phyloP scores from a whole-genome alignment of 2,888 invertebrate genomes.

The Drosophila meridiana region DNA sequence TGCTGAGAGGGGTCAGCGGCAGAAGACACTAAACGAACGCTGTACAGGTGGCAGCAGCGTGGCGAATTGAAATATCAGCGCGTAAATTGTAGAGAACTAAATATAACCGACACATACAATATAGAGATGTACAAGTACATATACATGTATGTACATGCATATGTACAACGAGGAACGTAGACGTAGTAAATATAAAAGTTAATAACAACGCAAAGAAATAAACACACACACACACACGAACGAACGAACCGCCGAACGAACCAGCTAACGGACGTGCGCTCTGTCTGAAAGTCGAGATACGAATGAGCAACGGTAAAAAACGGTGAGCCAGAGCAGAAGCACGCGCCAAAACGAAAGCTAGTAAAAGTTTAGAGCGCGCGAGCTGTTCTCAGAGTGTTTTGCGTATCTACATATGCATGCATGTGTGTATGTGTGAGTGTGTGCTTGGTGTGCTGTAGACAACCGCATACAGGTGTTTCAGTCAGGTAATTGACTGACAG shows the following conservation, averaged over 20 bases:
- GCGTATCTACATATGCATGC: neutral
- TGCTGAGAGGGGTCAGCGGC: neutral
- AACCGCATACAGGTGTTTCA: conserved; percentile 57
- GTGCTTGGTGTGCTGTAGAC: conserved; percentile 5
- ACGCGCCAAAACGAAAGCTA: conserved; percentile 68
- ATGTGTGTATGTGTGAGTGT: conserved; percentile 2
- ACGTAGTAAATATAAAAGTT: conserved; percentile 68
- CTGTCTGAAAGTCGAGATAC: conserved; percentile 69
- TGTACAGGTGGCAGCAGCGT: conserved; percentile 65
- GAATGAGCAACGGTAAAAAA: conserved; percentile 73
- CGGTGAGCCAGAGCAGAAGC: conserved; percentile 53
- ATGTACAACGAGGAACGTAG: conserved; percentile 34
- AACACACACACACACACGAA: conserved; percentile 57
- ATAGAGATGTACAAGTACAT: conserved; percentile 14
- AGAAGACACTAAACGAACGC: conserved; percentile 24
- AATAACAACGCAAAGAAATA: conserved; percentile 73
- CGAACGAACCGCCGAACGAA: conserved; percentile 31
- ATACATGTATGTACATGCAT: conserved; percentile 7
- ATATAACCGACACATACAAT: conserved; percentile 34
- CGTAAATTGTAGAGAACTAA: conserved; percentile 54
- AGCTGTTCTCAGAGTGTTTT: conserved; percentile 23
- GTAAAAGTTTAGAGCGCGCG: conserved; percentile 55
- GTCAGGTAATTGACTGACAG: conserved; percentile 16
- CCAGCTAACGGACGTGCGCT: conserved; percentile 65
- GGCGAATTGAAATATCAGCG: conserved; percentile 52